A percentile compares a stretch with the other conserved stretches of the same genome.
Evolutionary conservation across 64 coral and sea anemone genomes (phyloP).

Genomic region (Dendronephthya gigantea): DNA sequence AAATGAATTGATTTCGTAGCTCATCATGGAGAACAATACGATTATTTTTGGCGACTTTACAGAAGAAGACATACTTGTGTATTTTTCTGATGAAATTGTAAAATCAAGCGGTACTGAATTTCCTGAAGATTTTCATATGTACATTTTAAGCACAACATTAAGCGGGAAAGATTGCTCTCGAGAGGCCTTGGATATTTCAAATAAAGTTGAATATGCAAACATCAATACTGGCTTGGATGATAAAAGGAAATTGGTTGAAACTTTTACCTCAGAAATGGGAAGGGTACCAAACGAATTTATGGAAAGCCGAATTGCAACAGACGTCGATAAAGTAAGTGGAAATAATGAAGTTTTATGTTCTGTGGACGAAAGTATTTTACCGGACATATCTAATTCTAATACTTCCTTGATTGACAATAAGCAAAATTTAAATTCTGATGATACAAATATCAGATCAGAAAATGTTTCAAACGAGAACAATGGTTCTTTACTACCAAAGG

Average conservation of each 20-base stretch:
- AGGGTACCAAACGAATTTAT: too few species aligned
- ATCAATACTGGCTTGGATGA: not conserved
- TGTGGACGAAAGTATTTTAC: too few species aligned
- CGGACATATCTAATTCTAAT: too few species aligned
- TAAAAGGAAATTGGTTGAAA: not conserved
- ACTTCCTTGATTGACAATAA: too few species aligned
- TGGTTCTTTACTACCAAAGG: too few species aligned
- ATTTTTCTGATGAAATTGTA: not conserved
- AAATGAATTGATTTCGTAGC: not conserved
- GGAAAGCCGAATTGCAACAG: not conserved
- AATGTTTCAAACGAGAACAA: too few species aligned
- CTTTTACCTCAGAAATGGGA: not conserved
- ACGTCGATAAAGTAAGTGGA: not conserved
- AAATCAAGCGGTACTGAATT: conserved; percentile 5
- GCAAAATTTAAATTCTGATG: too few species aligned
- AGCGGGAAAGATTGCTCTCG: not conserved
- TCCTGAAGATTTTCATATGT: not conserved
- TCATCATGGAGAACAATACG: not conserved
- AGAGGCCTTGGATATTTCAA: too few species aligned
- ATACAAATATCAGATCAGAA: too few species aligned
- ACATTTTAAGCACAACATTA: not conserved
- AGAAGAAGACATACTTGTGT: not conserved
- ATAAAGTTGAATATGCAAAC: not conserved
- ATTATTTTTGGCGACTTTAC: not conserved
- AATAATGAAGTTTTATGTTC: not conserved